These are phyloP conservation scores for Anthoptus insignis DNA, from an alignment of 2,888 invertebrate genomes.

Conservation along the genomic window DNA sequence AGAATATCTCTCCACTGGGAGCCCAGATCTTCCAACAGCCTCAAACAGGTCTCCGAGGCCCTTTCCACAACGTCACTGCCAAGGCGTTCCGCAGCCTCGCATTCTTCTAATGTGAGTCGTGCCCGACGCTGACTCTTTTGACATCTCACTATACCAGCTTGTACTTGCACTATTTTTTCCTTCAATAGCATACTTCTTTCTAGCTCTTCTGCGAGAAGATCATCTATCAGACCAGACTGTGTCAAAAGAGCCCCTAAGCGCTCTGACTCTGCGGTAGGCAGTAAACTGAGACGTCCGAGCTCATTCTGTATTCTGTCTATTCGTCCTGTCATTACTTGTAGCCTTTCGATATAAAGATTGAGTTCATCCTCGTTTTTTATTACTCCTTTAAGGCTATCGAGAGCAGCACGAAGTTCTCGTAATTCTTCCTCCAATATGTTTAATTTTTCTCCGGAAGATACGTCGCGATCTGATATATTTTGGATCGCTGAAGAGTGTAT, in stretches of 20 bases:
- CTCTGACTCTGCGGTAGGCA: slow-evolving; percentile 92
- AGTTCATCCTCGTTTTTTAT: slow-evolving; percentile 95
- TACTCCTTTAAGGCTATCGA: slow-evolving; percentile 92
- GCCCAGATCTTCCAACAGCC: slow-evolving; percentile 90
- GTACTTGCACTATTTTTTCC: slow-evolving; percentile 91
- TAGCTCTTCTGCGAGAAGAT: slow-evolving; percentile 91
- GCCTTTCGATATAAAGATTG: slow-evolving; percentile 92
- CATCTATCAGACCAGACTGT: slow-evolving; percentile 90
- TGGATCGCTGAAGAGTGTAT: slow-evolving; percentile 90
- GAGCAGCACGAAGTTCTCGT: slow-evolving; percentile 89
- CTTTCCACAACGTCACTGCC: slow-evolving; percentile 93
- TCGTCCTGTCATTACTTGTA: slow-evolving; percentile 92
- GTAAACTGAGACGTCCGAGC: slow-evolving; percentile 91
- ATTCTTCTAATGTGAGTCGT: slow-evolving; percentile 90
- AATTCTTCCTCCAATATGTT: slow-evolving; percentile 92
- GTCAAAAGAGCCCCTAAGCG: slow-evolving; percentile 91
- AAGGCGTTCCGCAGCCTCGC: slow-evolving; percentile 90
- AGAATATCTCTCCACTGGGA: slow-evolving; percentile 93
- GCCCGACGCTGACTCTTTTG: slow-evolving; percentile 90
- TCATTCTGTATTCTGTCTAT: slow-evolving; percentile 94
- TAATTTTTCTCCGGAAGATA: slow-evolving; percentile 92
- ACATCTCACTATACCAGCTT: slow-evolving; percentile 90
- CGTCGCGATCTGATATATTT: slow-evolving; percentile 91
- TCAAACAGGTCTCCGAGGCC: slow-evolving; percentile 91
- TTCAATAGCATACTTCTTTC: slow-evolving; percentile 92